A percentile compares a stretch with the other conserved stretches of the same genome.
These are phyloP conservation scores for Chionoecetes opilio DNA, from an alignment of 1,140 invertebrate genomes.

Conservation along the genomic window DNA sequence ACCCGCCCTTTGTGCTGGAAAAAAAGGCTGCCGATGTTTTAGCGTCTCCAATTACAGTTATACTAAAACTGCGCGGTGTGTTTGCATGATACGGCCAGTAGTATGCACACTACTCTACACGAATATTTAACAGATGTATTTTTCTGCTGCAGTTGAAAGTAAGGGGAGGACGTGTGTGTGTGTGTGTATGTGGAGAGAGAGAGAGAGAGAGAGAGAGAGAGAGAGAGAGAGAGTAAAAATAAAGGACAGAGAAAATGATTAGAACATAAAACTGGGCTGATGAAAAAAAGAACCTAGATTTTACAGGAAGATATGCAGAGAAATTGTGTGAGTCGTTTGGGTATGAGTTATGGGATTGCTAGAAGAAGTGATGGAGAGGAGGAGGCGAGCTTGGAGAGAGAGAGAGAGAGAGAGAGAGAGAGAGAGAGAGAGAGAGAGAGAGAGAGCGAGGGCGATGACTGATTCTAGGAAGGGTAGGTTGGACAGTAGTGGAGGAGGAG, in stretches of 20 bases:
- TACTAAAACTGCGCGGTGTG: too few species aligned
- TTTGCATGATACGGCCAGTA: too few species aligned
- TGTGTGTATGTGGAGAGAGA: background rate
- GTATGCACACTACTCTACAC: too few species aligned
- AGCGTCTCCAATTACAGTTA: too few species aligned
- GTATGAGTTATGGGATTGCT: background rate
- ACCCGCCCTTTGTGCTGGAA: too few species aligned
- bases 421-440: background rate
- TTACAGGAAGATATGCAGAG: background rate
- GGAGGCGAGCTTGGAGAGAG: too few species aligned
- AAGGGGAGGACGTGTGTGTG: too few species aligned
- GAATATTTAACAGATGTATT: too few species aligned
- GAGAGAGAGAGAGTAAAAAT: background rate
- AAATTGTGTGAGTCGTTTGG: background rate
- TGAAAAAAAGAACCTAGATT: background rate
- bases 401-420: too few species aligned
- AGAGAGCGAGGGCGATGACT: background rate
- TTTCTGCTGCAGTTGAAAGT: too few species aligned
- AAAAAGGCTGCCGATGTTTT: too few species aligned
- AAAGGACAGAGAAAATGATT: background rate
- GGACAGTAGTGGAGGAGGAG: background rate
- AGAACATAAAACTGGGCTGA: background rate
- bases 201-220: constrained; percentile 10
- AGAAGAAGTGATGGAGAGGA: background rate
- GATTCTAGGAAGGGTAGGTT: background rate